These are phyloP conservation scores for Perognathus longimembris DNA, from an alignment of 2,113 vertebrate species.

Conservation along the genomic window DNA sequence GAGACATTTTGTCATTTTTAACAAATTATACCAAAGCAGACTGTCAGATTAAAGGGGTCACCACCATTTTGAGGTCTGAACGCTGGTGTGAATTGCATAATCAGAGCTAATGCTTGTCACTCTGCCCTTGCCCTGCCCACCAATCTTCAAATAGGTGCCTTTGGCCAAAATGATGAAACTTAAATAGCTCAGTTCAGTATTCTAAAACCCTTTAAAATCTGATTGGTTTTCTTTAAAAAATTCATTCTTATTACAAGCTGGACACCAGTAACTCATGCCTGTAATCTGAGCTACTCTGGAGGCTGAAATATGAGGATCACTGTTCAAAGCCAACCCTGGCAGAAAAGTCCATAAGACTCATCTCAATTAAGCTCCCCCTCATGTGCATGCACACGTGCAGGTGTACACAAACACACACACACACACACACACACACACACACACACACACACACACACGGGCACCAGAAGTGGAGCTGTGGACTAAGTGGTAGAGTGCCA, in stretches of 20 bases:
- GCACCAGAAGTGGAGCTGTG: too few relatives aligned
- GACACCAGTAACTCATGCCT: too few relatives aligned
- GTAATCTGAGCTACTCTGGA: too few relatives aligned
- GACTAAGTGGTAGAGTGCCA: too few relatives aligned
- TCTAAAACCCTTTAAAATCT: background rate
- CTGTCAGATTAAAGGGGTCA: slow-evolving; percentile 94
- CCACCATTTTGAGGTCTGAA: slow-evolving; percentile 92
- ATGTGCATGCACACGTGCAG: too few relatives aligned
- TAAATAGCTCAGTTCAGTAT: slow-evolving; percentile 3
- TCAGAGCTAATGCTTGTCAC: slow-evolving; percentile 92
- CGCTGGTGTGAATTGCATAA: slow-evolving; percentile 93
- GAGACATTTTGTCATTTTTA: slow-evolving; percentile 95
- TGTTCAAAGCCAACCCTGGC: too few relatives aligned
- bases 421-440: too few relatives aligned
- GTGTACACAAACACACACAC: too few relatives aligned
- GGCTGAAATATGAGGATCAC: too few relatives aligned
- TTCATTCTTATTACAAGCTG: background rate
- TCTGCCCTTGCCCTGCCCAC: background rate
- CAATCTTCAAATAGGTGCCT: background rate
- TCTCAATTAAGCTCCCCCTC: too few relatives aligned
- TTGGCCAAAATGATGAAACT: slow-evolving; percentile 29
- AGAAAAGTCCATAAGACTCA: too few relatives aligned
- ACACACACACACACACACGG: too few relatives aligned
- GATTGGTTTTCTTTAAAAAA: background rate
- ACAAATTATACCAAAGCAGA: slow-evolving; percentile 96